Evolutionary conservation across 2,113 vertebrate genomes (phyloP), one percentile per base, ranked within the genome.

Genomic region (Cyprinodon tularosa): DNA sequence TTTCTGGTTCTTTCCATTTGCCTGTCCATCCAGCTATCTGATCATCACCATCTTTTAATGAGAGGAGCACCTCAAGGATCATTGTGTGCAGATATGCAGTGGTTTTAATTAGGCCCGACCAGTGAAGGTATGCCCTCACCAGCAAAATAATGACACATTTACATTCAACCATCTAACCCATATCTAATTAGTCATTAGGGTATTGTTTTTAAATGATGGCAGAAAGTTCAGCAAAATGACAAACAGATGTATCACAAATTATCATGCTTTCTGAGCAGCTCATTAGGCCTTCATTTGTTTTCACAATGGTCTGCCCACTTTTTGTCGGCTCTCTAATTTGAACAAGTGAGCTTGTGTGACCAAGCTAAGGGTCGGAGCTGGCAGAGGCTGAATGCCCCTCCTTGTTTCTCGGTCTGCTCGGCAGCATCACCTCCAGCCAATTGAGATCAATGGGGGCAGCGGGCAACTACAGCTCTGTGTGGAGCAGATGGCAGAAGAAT

Each of bases 181-280:
- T 91, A 91, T 93, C 90, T 94, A 95, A 95, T 94, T 94, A 94
- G 93, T 88, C 91, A 89, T 84, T 91, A 92, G 87, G 90, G 90
- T 91, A 92, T 92, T 90, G 82, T 84, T 90, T 92, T 88, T 88
- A 83, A 61, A 80, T 76, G 70, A 82, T 83, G 82, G 88, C 77
- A 73, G 80, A 93, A 93, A 92, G 92, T 94, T 95, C 92, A 94
- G 84, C 83, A 80, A 87, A 93, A 92, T 91, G 90, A 92, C 90
- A 94, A 94, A 93, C 93, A 93, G 92, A 94, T 93, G 92, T 89
- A 86, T 86, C 84, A 80, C 89, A 91, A 94, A 91, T 94, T 91
- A 94, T 78, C 59, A 13, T 83, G 76, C 81, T 81, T 88, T 91
- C 82, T 80, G 75, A 91, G 82, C 88, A 83, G 86, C 88, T 89